Evolutionary conservation across 1,140 invertebrate species (phyloP), one percentile per base, ranked within the genome.

Genomic region (Delia radicum): DNA sequence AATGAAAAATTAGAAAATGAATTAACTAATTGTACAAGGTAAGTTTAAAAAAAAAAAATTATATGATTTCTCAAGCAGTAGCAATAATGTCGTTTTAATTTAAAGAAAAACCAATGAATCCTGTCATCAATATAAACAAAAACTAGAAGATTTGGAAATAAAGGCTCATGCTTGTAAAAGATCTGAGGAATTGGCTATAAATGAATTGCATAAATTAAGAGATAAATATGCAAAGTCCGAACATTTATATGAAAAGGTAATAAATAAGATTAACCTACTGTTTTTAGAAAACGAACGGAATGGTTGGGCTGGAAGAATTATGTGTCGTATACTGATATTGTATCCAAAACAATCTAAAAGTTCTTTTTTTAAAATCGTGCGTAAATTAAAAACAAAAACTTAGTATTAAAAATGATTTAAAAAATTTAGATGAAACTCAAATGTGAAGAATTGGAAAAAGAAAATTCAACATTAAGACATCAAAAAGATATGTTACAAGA

Each of bases 401-500:
- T 42, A 42, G 37, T 42, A 1, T 42, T 5, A 15, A 15, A 42
- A 10, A 8, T 42, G 3, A 42, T 42, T 42, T 42, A 15, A 55
- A 24, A 7, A 21, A 7, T 21, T 33, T 13, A 85, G 83, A 81
- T 67, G 0, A 85, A 80, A 75, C 31, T 77, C 1, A 78, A 62
- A 6, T 78, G 82, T 2, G 81, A 85, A 0, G 80, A 84, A 37
- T 42, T 86, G 7, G 81, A 85, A 28, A 82, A 83, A 55, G 81
- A 84, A 7, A 80, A 79, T 10, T 74, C 48, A 24, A 81, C 80
- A 18, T 37, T 84, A 5, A 79, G 73, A 3, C 77, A 83, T 18
- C 80, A 84, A 24, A 84, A 86, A 72, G 83, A 85, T 75, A 82
- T 82, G 79, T 73, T 83, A 26, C 82, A 86, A 28, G 84, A 85